A percentile compares a stretch with the other conserved stretches of the same genome.
phyloP scores from a whole-genome alignment of 1,140 invertebrate genomes.

The Drosophila bocki region DNA sequence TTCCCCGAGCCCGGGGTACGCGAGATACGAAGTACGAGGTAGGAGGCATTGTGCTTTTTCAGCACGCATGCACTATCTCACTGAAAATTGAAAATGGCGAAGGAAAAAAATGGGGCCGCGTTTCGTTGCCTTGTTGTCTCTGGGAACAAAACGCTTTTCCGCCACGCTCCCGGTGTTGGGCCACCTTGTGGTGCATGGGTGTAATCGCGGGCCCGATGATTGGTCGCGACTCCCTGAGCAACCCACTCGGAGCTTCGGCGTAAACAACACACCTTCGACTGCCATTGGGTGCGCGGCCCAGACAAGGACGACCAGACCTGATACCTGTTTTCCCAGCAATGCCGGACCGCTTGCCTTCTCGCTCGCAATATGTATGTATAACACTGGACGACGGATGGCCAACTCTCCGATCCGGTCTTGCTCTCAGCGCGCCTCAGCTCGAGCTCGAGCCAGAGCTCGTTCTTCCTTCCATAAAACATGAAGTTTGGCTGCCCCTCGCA shows the following conservation, averaged over 20 bases:
- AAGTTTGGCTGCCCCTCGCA: constrained; percentile 43
- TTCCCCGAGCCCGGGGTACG: background rate
- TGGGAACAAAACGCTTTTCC: constrained; percentile 43
- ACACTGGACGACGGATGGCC: constrained; percentile 14
- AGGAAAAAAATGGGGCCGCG: constrained; percentile 43
- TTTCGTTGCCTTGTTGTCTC: constrained; percentile 25
- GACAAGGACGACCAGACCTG: constrained; percentile 40
- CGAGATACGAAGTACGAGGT: background rate
- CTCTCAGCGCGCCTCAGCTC: constrained; percentile 11
- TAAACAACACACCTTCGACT: constrained; percentile 47
- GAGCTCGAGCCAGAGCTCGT: constrained; percentile 2
- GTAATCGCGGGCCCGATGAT: constrained; percentile 37
- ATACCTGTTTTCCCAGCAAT: constrained; percentile 22
- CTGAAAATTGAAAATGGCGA: constrained; percentile 45
- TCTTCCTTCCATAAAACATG: constrained; percentile 63
- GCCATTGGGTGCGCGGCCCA: constrained; percentile 35
- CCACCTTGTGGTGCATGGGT: constrained; percentile 16
- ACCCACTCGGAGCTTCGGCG: constrained; percentile 28
- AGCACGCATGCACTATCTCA: constrained; percentile 40
- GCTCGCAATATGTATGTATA: constrained; percentile 38
- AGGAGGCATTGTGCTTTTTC: constrained; percentile 34
- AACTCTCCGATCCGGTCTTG: constrained; percentile 40
- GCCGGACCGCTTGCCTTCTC: constrained; percentile 32
- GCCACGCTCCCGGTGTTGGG: constrained; percentile 37
- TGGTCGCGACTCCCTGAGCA: constrained; percentile 35